Conservation (phyloP, 2,888 invertebrate genomes). For the Drymonia ruficornis region DNA sequence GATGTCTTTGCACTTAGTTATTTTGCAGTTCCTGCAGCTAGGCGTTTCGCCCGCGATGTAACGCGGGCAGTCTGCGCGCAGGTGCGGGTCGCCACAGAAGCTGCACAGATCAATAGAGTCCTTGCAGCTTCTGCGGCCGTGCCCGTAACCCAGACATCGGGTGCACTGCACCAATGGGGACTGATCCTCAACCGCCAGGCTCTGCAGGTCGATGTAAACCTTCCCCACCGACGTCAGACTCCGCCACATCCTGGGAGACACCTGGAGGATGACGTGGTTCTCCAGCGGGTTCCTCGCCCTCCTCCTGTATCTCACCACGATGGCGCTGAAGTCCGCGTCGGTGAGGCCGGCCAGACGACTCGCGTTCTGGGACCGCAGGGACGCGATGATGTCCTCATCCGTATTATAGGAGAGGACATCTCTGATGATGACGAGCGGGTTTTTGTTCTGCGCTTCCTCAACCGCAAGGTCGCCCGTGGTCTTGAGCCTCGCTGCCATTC, state of each 20-base stretch:
- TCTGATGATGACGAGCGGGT: neutral
- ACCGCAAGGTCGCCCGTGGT: neutral
- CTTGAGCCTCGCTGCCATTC: neutral
- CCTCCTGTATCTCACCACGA: conserved; percentile 8
- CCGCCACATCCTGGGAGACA: conserved; percentile 12
- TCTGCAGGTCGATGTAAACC: neutral
- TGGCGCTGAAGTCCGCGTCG: neutral
- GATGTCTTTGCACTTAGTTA: neutral
- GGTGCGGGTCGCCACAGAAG: neutral
- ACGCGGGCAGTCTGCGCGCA: no score
- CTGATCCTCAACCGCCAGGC: neutral
- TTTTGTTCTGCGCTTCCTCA: neutral
- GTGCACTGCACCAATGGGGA: neutral
- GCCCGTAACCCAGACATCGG: no score
- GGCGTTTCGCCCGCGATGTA: neutral
- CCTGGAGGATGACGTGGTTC: conserved; percentile 16
- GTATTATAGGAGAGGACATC: conserved; percentile 5
- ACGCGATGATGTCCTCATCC: conserved; percentile 17
- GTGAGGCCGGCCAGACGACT: neutral
- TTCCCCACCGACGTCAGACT: neutral
- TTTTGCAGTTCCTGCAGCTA: neutral
- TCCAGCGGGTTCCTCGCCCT: conserved; percentile 15
- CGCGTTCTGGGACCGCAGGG: conserved; percentile 12
- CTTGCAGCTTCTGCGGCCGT: neutral
- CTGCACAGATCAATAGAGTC: neutral